Conservation (phyloP, 2,113 vertebrate species). For the Cranoglanis bouderius region DNA sequence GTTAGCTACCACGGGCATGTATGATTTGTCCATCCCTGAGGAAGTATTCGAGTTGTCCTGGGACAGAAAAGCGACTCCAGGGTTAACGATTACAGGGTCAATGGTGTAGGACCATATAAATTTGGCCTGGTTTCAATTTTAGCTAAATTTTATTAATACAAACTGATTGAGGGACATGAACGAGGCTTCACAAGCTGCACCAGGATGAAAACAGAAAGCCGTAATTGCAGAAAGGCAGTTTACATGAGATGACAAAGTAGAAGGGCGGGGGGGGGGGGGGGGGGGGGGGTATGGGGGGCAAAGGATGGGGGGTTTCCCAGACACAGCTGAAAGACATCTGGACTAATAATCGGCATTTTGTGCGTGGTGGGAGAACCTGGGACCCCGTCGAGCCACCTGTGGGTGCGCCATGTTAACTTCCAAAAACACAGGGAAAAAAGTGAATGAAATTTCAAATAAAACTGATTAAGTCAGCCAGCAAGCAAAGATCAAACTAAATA, state of each 20-base stretch:
- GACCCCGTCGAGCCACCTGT: conserved; percentile 34
- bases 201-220: conserved; percentile 18
- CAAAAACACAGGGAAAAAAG: conserved; percentile 5
- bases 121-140: conserved; percentile 28
- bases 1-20: too few species aligned
- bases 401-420: conserved; percentile 44
- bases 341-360: conserved; percentile 51
- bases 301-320: conserved; percentile 22
- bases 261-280: too few species aligned
- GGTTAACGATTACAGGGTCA: too few species aligned
- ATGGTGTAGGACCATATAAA: background rate
- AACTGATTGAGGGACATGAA: conserved; percentile 17
- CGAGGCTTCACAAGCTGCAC: background rate
- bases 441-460: conserved; percentile 46
- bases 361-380: conserved; percentile 29
- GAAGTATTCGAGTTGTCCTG: background rate
- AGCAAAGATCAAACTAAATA: conserved; percentile 51
- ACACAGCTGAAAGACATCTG: conserved; percentile 53
- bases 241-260: conserved; percentile 15
- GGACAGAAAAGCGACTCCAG: background rate
- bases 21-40: background rate
- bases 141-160: conserved; percentile 30
- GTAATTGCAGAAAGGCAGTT: conserved; percentile 22
- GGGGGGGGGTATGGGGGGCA: background rate
- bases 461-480: conserved; percentile 48